A percentile compares a stretch with the other conserved stretches of the same genome.
These are phyloP conservation scores for Machimus atricapillus DNA, from an alignment of 2,888 invertebrate species.

Conservation along the genomic window DNA sequence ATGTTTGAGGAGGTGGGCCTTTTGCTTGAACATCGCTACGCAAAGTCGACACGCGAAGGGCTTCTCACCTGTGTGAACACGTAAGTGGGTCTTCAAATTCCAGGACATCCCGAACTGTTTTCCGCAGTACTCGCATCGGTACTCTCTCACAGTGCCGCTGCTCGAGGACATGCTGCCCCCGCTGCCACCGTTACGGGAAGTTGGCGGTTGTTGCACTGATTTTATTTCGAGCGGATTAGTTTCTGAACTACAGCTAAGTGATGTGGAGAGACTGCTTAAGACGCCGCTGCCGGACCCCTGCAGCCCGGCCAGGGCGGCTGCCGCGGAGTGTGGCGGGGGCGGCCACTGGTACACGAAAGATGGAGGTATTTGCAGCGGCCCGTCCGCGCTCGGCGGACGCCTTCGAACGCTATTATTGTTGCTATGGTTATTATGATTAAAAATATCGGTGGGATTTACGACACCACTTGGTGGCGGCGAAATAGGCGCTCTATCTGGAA, in stretches of 20 bases:
- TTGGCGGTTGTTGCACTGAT: constrained; percentile 47
- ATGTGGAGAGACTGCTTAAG: constrained; percentile 42
- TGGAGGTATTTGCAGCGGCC: constrained; percentile 63
- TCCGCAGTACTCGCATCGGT: constrained; percentile 87
- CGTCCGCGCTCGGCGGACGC: constrained; percentile 74
- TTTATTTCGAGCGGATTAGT: constrained; percentile 47
- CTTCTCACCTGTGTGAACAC: constrained; percentile 88
- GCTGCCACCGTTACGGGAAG: constrained; percentile 48
- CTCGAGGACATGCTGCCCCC: constrained; percentile 49
- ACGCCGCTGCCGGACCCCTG: constrained; percentile 47
- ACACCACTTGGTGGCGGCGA: constrained; percentile 55
- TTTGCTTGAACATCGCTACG: constrained; percentile 91
- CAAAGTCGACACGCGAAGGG: constrained; percentile 88
- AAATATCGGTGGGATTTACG: constrained; percentile 55
- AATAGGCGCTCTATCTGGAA: constrained; percentile 56
- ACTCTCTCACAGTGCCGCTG: constrained; percentile 76
- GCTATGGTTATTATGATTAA: constrained; percentile 51
- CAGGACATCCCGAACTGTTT: constrained; percentile 93
- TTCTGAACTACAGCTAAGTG: constrained; percentile 49
- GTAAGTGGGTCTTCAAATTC: constrained; percentile 87
- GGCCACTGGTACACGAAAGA: constrained; percentile 64
- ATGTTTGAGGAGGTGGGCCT: constrained; percentile 86
- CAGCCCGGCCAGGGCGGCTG: constrained; percentile 55
- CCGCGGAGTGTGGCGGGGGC: constrained; percentile 49
- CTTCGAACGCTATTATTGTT: constrained; percentile 54